Evolutionary conservation across 2,888 invertebrate genomes (phyloP).

Genomic region (Hemaris fuciformis): DNA sequence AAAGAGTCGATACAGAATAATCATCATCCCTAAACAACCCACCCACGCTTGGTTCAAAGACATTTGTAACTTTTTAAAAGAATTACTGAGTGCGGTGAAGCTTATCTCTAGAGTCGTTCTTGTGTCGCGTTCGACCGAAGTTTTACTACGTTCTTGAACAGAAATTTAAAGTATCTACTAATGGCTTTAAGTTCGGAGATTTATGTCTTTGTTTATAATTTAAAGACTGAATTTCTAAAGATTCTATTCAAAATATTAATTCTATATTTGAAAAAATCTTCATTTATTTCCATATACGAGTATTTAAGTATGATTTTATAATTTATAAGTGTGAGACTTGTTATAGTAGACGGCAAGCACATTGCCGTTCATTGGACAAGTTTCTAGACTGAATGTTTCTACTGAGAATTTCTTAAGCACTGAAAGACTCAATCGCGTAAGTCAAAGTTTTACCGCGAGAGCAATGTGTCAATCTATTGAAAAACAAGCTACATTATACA

Average conservation of each 20-base stretch:
- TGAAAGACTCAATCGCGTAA: too few relatives aligned
- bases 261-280: not conserved
- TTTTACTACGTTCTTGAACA: constrained; percentile 29
- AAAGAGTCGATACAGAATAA: too few relatives aligned
- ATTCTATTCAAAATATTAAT: not conserved
- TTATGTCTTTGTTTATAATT: constrained; percentile 16
- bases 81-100: constrained; percentile 33
- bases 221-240: not conserved
- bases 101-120: constrained; percentile 30
- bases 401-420: too few relatives aligned
- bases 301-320: too few relatives aligned
- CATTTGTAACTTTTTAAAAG: constrained; percentile 49
- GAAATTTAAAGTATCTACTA: constrained; percentile 12
- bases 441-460: too few relatives aligned
- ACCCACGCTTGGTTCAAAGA: constrained; percentile 38
- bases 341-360: too few relatives aligned
- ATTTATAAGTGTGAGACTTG: too few relatives aligned
- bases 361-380: too few relatives aligned
- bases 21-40: constrained; percentile 29
- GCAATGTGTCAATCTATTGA: not conserved
- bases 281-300: not conserved
- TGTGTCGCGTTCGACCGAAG: constrained; percentile 21
- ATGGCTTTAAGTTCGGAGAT: constrained; percentile 13
- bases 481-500: not conserved
- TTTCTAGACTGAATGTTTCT: too few relatives aligned